Evolutionary conservation across 2,797 vertebrate species (phyloP), one percentile per base, ranked within the genome.

Genomic region (Denticeps clupeoides): DNA sequence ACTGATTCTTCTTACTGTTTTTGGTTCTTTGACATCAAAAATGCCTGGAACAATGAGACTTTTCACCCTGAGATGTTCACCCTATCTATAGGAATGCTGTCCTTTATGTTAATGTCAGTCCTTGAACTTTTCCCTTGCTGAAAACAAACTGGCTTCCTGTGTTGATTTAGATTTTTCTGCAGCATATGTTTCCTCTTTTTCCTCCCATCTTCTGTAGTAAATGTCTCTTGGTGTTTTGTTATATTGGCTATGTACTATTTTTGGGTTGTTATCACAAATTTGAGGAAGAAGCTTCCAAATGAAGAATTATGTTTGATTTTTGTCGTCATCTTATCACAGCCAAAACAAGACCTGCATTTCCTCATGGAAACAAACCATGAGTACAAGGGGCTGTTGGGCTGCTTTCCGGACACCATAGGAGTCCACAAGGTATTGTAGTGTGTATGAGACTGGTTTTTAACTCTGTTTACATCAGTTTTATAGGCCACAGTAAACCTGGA

Each of bases 281-380:
- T 19, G 16, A 38, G 35, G 18, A 21, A 21, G 35, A 38, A 37
- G 19, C 1, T 2, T 60, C 3, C 22, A 12, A 28, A 49, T 38
- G 10, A 19, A 3, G 5, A 32, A 24, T 31, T n/a, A 12, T 24
- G 9, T 6, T 12, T 35, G 19, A 18, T 25, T 28, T n/a, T 45
- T 45, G 16, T 45, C 24, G 8, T 38, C 3, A 2, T 21, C 12
- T 38, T 31, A 26, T 49, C 22, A 24, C 15, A 93, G 90, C 90
- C 90, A 8, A 89, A 78, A 79, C 90, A 86, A 68, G 90, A 93
- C 47, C 84, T 92, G n/a, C 87, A 91, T 49, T 90, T 86, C 73
- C 76, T 93, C 67, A 81, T 93, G 82, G 90, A 93, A 62, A 89
- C 84, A n/a, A 92, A 90, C 63, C 83, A 75, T 1, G 89, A 93